These are phyloP conservation scores for Argynnis bischoffii DNA, from an alignment of 2,888 invertebrate genomes.

Conservation along the genomic window DNA sequence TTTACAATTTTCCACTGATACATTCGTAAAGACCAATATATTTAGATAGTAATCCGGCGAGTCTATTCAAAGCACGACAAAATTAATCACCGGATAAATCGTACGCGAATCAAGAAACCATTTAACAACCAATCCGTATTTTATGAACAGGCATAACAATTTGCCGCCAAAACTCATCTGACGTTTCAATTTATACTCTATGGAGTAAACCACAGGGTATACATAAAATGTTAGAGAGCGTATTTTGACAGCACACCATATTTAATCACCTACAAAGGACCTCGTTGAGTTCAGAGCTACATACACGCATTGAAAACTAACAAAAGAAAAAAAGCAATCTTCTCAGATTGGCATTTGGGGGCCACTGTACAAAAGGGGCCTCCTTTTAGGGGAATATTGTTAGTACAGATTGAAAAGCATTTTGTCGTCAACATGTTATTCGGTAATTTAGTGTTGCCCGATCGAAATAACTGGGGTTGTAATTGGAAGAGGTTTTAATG, in stretches of 20 bases:
- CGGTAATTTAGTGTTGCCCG: slow-evolving; percentile 80
- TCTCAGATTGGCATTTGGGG: slow-evolving; percentile 80
- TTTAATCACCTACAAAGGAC: slow-evolving; percentile 80
- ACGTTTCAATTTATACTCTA: slow-evolving; percentile 41
- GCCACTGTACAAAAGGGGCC: slow-evolving; percentile 62
- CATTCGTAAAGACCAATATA: slow-evolving; percentile 18
- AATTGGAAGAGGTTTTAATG: slow-evolving; percentile 64
- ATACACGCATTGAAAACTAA: slow-evolving; percentile 79
- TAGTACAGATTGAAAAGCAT: slow-evolving; percentile 77
- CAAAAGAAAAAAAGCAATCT: slow-evolving; percentile 83
- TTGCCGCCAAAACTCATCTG: slow-evolving; percentile 41
- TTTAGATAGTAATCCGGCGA: slow-evolving; percentile 26
- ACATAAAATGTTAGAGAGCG: slow-evolving; percentile 25
- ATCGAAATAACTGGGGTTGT: slow-evolving; percentile 70
- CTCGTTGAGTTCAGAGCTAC: slow-evolving; percentile 63
- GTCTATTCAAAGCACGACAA: slow-evolving; percentile 37
- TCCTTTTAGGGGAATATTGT: slow-evolving; percentile 68
- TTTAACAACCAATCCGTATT: slow-evolving; percentile 78
- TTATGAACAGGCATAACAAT: slow-evolving; percentile 47
- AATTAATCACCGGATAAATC: slow-evolving; percentile 76
- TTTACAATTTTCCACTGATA: slow-evolving; percentile 1
- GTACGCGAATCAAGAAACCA: slow-evolving; percentile 74
- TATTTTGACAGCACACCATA: slow-evolving; percentile 53
- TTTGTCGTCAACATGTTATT: slow-evolving; percentile 81
- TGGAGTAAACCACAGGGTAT: slow-evolving; percentile 34